These are phyloP conservation scores for Dendrolimus houi DNA, from an alignment of 2,888 invertebrate genomes.

Conservation along the genomic window DNA sequence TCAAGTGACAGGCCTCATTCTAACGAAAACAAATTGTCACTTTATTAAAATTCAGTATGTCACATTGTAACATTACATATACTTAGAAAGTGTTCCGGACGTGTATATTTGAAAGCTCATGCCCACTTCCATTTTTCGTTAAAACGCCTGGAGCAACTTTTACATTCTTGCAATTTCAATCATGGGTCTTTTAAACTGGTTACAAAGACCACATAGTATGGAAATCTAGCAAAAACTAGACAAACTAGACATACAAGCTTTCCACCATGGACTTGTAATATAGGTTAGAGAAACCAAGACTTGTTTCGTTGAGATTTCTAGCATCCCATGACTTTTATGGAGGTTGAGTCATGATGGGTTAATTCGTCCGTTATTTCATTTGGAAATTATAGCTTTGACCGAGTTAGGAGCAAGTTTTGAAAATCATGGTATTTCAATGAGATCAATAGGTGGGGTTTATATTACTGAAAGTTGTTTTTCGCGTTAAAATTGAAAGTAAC, in stretches of 20 bases:
- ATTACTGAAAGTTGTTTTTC: no score
- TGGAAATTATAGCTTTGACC: slow-evolving; percentile 7
- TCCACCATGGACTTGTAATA: slow-evolving; percentile 65
- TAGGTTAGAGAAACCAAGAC: slow-evolving; percentile 64
- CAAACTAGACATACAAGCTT: slow-evolving; percentile 46
- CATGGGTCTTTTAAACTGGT: slow-evolving; percentile 47
- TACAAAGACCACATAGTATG: slow-evolving; percentile 54
- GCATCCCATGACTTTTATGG: slow-evolving; percentile 29
- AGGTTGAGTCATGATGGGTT: slow-evolving; percentile 3
- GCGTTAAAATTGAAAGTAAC: no score
- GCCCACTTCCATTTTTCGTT: slow-evolving; percentile 64
- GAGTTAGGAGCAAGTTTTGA: background rate
- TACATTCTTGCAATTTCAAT: slow-evolving; percentile 52
- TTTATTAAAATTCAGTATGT: slow-evolving; percentile 67
- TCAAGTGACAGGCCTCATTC: background rate
- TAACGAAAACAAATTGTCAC: slow-evolving; percentile 22
- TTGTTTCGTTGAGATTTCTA: slow-evolving; percentile 50
- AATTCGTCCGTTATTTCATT: slow-evolving; percentile 15
- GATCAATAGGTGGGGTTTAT: no score
- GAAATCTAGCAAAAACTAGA: slow-evolving; percentile 67
- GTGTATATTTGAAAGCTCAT: slow-evolving; percentile 57
- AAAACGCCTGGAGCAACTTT: slow-evolving; percentile 62
- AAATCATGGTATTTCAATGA: background rate
- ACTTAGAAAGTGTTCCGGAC: slow-evolving; percentile 66
- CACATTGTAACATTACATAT: slow-evolving; percentile 65